Percentiles rank a stretch among this genome's conserved stretches.
Evolutionary conservation across 2,113 vertebrate species (phyloP).

Genomic region (Chunga burmeisteri): DNA sequence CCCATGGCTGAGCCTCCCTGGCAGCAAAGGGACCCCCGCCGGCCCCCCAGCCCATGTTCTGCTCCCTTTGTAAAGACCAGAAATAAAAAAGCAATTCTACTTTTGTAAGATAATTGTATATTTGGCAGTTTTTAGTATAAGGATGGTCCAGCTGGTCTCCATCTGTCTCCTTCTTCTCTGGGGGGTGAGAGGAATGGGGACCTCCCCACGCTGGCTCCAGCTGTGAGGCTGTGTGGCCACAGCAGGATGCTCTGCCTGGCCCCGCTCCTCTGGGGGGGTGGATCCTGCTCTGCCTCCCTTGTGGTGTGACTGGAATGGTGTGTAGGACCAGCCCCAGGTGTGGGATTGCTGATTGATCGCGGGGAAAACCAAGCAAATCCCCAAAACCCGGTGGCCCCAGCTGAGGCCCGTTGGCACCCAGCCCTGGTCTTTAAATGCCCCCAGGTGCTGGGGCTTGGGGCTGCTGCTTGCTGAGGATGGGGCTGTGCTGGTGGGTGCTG

Average conservation of each 20-base stretch:
- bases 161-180: not conserved
- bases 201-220: not conserved
- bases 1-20: not conserved
- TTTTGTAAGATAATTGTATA: conserved; percentile 37
- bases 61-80: conserved; percentile 5
- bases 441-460: not conserved
- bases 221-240: no score
- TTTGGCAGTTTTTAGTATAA: not conserved
- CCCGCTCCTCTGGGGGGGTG: accelerated
- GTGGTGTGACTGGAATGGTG: no score
- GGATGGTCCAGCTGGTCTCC: not conserved
- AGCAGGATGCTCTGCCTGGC: not conserved
- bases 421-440: not conserved
- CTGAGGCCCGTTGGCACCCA: not conserved
- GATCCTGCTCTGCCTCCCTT: not conserved
- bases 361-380: not conserved
- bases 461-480: not conserved
- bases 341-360: not conserved
- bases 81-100: conserved; percentile 24
- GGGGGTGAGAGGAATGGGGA: not conserved
- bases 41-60: not conserved
- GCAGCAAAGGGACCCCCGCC: not conserved
- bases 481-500: not conserved
- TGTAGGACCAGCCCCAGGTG: not conserved
- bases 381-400: not conserved